These are phyloP conservation scores for Vulpes ferrilata DNA, from an alignment of 2,113 vertebrate genomes.

Conservation along the genomic window DNA sequence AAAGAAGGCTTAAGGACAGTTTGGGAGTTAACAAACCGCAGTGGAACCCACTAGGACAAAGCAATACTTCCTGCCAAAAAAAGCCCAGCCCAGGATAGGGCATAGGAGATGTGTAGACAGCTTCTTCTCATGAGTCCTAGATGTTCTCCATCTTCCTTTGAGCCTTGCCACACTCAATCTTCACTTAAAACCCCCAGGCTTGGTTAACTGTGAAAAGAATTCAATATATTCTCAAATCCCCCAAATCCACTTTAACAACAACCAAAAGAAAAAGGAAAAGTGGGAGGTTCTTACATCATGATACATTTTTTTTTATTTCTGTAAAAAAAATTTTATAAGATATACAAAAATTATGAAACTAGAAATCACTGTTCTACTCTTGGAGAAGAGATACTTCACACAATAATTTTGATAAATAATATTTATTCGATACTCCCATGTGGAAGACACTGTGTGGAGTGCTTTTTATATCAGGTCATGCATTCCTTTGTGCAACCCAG, in stretches of 20 bases:
- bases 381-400: neutral
- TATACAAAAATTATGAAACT: neutral
- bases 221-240: neutral
- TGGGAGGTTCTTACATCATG: neutral
- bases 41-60: neutral
- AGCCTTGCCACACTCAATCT: neutral
- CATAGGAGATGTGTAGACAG: rapidly evolving
- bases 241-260: neutral
- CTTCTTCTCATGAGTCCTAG: neutral
- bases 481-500: neutral
- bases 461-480: neutral
- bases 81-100: no score
- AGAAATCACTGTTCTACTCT: neutral
- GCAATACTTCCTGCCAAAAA: neutral
- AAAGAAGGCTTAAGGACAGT: neutral
- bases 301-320: neutral
- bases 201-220: neutral
- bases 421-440: neutral
- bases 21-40: neutral
- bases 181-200: neutral
- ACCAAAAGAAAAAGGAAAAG: neutral
- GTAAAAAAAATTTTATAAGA: neutral
- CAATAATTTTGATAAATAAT: neutral
- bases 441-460: neutral
- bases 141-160: neutral